Evolutionary conservation across 1,140 invertebrate species (phyloP).

Genomic region (Anastrepha ludens): DNA sequence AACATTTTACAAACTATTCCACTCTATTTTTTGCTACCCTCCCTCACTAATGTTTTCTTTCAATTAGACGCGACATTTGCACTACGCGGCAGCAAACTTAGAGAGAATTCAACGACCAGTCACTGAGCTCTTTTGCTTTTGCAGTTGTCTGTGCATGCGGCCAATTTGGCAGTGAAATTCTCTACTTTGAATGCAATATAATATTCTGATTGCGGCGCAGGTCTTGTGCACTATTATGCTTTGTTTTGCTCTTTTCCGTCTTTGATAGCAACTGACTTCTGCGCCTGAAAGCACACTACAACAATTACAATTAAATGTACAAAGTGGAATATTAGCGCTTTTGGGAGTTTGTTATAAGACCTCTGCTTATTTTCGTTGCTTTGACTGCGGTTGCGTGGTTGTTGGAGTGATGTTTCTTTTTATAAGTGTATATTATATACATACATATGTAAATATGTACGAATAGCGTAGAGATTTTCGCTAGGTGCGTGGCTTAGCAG

Average conservation of each 20-base stretch:
- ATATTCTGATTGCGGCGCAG: not conserved
- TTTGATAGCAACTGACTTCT: not conserved
- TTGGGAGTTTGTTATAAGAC: not conserved
- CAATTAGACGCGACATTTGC: not conserved
- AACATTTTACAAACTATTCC: not conserved
- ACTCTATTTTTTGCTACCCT: not conserved
- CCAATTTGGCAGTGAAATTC: not conserved
- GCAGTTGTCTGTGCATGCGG: not conserved
- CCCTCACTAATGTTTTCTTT: not conserved
- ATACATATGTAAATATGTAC: too few species aligned
- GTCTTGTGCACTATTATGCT: not conserved
- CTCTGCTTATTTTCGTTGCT: not conserved
- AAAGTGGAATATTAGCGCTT: conserved; percentile 12
- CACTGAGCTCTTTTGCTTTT: not conserved
- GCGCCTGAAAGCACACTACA: not conserved
- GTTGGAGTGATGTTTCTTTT: too few species aligned
- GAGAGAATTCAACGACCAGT: too few species aligned
- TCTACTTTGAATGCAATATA: not conserved
- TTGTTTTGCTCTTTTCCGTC: not conserved
- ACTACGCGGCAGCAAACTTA: not conserved
- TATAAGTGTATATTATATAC: too few species aligned
- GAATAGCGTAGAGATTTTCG: too few species aligned
- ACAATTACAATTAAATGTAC: not conserved
- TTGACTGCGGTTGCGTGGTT: too few species aligned
- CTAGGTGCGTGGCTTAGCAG: too few species aligned